Evolutionary conservation across 2,888 invertebrate genomes (phyloP), one percentile per base, ranked within the genome.

Genomic region (Rhynchonema sp.): DNA sequence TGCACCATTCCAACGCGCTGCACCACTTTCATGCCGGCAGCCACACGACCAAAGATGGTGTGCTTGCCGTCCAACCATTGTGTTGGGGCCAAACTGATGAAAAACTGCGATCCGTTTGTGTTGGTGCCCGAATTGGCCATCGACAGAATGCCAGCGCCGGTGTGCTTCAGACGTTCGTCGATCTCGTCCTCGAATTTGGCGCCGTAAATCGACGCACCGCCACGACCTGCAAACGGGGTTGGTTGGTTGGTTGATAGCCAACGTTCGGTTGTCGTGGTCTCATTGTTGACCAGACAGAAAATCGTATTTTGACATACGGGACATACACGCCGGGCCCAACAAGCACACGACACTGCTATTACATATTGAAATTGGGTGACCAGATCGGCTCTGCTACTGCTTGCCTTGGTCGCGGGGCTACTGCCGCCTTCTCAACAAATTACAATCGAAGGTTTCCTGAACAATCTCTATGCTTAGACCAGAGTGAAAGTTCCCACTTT

Each of bases 61-160:
- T 96, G 94, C 74, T 91, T 92, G 17, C 87, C 86, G 78, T 96
- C 94, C 30, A 96, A 77, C 91, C 92, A 92, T 69, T 92, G 91
- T 0, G 91, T 88, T 1, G 94, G 90, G 0, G 85, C 90, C 63
- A 96, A 75, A 0, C 91, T 90, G 53, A 96, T 86, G 68, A 92
- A 96, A 77, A 96, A 96, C 74, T 96, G 96, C 46, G 90, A 91
- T 1, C 92, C 92, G 74, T 96, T 96, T 6, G 87, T 84, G 69
- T 92, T 82, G 0, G 91, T 89, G 0, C 94, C 92, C 26, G 91
- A 85, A 78, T 96, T 96, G 1, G 96, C 94, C 94, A 96, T 96
- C 0, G 92, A 91, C 46, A 90, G 70, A 61, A 90, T 83, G 0
- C 89, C 90, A 62, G 83, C 83, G 61, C 83, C 96, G n/a, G 90